These are phyloP conservation scores for Hipposideros armiger DNA, from an alignment of 2,113 vertebrate species.

Conservation along the genomic window DNA sequence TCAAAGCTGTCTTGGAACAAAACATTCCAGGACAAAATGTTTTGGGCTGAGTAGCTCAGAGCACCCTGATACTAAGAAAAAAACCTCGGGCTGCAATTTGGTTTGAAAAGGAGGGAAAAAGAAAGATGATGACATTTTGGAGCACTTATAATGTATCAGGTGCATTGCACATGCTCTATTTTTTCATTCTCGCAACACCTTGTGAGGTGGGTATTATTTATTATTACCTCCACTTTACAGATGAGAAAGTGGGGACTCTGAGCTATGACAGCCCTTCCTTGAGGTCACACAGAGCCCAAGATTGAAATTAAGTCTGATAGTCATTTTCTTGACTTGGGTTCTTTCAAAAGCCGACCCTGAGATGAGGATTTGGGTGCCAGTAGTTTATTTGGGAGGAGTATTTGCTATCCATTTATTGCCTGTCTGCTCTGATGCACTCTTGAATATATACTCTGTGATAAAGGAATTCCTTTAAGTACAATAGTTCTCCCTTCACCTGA, in stretches of 20 bases:
- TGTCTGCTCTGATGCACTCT: background rate
- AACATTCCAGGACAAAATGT: background rate
- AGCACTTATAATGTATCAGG: background rate
- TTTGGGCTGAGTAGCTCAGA: background rate
- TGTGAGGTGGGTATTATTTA: background rate
- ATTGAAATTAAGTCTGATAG: background rate
- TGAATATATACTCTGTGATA: background rate
- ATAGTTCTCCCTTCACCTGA: background rate
- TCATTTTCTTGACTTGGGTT: background rate
- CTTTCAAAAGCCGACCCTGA: background rate
- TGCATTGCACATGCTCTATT: background rate
- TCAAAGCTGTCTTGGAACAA: background rate
- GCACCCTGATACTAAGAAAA: background rate
- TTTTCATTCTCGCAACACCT: background rate
- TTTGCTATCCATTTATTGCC: background rate
- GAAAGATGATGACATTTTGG: background rate
- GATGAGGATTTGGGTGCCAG: background rate
- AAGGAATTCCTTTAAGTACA: background rate
- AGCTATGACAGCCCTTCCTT: background rate
- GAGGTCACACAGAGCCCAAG: background rate
- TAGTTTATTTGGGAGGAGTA: background rate
- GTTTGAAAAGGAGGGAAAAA: background rate
- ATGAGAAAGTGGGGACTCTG: background rate
- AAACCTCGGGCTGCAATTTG: background rate
- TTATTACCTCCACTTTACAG: background rate